Base-by-base conservation (phyloP, 2,113 vertebrate genomes). In the Prolemur simus region DNA sequence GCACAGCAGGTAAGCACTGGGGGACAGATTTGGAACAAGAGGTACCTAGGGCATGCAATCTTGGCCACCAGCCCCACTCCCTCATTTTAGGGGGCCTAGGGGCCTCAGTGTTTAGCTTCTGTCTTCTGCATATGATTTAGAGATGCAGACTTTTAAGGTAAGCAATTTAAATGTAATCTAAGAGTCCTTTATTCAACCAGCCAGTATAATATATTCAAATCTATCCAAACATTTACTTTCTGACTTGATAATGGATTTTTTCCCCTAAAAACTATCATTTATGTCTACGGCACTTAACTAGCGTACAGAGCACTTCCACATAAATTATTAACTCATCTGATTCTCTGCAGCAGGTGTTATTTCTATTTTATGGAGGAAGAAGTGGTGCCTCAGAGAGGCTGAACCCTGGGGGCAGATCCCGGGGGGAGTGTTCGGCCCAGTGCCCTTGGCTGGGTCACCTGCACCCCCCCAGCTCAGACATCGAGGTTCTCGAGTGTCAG, bases 391-490 rank as follows among this genome's bases (percentile, higher is more conserved):
- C 18, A 18, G 8, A 68, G 68, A 49, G 52, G 80, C 42, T 66
- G 32, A 1, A 15, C 5, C 6, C 8, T n/a, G 8, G 64, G 47
- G 14, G 7, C 18, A 6, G 14, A 37, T 27, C 42, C 0, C 1
- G 69, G 32, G 29, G 49, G 34, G 5, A 34, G 6, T 5, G n/a
- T 64, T 32, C 3, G 2, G 69, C 49, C 37, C 13, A 0, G 1
- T 4, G 39, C 34, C 37, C 54, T 47, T 12, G 2, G 45, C 17
- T 20, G 49, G 49, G 49, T 76, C 8, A 39, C 29, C 0, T 66
- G 60, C 64, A 18, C 45, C 13, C 8, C 71, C 21, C n/a, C 1
- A 0, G 1, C 37, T 5, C 39, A 23, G 1, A 21, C 0, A 3
- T 15, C 21, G 56, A 15, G 2, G 34, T 4, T 49, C 49, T 25